Evolutionary conservation across 2,797 vertebrate species (phyloP).

Genomic region (Chanos chanos): DNA sequence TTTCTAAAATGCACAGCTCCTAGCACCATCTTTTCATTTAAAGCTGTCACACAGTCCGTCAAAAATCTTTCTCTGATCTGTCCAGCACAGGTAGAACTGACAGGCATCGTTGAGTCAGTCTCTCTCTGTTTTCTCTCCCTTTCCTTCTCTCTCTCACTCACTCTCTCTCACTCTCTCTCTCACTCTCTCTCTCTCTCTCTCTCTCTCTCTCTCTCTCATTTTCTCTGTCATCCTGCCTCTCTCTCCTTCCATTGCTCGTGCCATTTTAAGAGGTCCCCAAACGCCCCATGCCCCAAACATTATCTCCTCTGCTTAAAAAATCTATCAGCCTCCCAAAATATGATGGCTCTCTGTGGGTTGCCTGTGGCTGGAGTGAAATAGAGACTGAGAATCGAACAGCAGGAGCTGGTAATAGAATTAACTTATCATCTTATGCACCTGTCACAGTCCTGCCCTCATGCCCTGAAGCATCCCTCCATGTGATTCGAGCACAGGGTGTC

Average conservation of each 20-base stretch:
- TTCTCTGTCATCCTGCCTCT: neutral
- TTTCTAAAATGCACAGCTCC: no score
- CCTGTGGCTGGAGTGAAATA: neutral
- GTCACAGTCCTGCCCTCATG: slow-evolving; percentile 7
- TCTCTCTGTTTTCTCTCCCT: no score
- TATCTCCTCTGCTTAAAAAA: slow-evolving; percentile 22
- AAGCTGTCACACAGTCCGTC: no score
- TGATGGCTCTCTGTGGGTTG: slow-evolving; percentile 13
- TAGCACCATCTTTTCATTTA: no score
- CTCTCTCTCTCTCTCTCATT: neutral
- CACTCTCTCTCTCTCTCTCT: neutral
- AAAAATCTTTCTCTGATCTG: no score
- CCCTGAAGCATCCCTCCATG: slow-evolving; percentile 18
- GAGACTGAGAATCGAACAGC: slow-evolving; percentile 6
- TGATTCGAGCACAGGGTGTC: slow-evolving; percentile 4
- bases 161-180: neutral
- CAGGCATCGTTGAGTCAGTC: no score
- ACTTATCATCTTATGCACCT: slow-evolving; percentile 41
- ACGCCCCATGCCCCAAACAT: slow-evolving; percentile 3
- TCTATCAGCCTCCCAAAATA: slow-evolving; percentile 23
- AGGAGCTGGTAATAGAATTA: slow-evolving; percentile 37
- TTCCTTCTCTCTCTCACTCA: neutral
- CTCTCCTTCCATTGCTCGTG: slow-evolving; percentile 3
- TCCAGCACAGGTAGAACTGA: no score
- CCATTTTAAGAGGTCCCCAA: neutral